Conservation (phyloP, 2,797 vertebrate species). For the Diplodus puntazzo region DNA sequence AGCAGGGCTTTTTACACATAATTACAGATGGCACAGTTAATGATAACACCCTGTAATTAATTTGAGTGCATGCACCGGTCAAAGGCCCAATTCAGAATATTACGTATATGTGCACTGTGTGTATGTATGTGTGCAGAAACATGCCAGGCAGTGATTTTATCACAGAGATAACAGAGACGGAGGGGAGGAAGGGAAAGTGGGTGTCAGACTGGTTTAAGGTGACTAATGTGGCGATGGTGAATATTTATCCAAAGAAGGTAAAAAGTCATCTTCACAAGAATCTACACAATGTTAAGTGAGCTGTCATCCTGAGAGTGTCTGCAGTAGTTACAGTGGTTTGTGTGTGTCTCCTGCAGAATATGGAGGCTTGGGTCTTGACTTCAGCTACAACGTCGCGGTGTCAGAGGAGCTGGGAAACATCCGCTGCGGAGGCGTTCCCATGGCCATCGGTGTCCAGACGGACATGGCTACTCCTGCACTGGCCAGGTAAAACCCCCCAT, state of each 20-base stretch:
- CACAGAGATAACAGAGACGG: slow-evolving; percentile 8
- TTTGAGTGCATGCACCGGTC: slow-evolving; percentile 49
- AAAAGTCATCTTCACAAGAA: not conserved
- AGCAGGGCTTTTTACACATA: slow-evolving; percentile 47
- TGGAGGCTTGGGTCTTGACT: slow-evolving; percentile 91
- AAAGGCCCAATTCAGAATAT: slow-evolving; percentile 23
- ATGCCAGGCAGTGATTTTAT: slow-evolving; percentile 12
- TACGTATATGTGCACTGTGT: not conserved
- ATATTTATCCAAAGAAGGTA: not conserved
- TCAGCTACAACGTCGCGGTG: slow-evolving; percentile 90
- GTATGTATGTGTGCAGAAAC: slow-evolving; percentile 1
- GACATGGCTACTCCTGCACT: slow-evolving; percentile 93
- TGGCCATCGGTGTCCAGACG: slow-evolving; percentile 91
- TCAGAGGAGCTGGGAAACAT: slow-evolving; percentile 91
- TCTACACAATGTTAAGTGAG: not conserved
- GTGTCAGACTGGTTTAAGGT: slow-evolving; percentile 17
- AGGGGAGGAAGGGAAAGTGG: not conserved
- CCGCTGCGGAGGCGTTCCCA: slow-evolving; percentile 88
- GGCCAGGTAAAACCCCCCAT: slow-evolving; percentile 83
- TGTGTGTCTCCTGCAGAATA: slow-evolving; percentile 84
- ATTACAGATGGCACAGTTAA: slow-evolving; percentile 59
- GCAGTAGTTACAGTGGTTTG: not conserved
- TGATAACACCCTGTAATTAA: slow-evolving; percentile 64
- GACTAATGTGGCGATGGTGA: not conserved
- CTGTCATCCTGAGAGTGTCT: not conserved